phyloP scores from a whole-genome alignment of 2,888 invertebrate species.

The Anthrax anthrax region DNA sequence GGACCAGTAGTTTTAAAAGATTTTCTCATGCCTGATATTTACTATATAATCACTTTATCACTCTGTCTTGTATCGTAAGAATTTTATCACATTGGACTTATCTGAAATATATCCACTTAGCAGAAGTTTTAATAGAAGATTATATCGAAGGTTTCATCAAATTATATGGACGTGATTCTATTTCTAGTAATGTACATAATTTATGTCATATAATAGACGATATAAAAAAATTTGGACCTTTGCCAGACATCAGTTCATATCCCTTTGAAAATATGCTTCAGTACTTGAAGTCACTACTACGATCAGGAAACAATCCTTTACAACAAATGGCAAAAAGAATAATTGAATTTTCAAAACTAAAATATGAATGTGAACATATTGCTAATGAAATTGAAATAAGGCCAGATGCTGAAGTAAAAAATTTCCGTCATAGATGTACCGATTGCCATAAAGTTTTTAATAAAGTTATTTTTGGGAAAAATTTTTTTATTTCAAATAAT shows the following conservation, averaged over 20 bases:
- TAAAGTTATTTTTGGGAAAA: too few relatives aligned
- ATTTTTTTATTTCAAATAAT: too few relatives aligned
- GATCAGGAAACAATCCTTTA: neutral
- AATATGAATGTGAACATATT: too few relatives aligned
- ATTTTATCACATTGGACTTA: neutral
- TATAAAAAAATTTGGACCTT: constrained; percentile 18
- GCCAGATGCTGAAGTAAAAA: too few relatives aligned
- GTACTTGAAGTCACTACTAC: neutral
- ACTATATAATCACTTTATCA: constrained; percentile 10
- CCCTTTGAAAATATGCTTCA: constrained; percentile 1
- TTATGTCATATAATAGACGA: constrained; percentile 25
- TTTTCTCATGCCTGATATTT: constrained; percentile 5
- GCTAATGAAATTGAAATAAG: too few relatives aligned
- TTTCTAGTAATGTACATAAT: constrained; percentile 28
- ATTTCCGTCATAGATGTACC: too few relatives aligned
- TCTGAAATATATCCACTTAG: constrained; percentile 10
- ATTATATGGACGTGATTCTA: neutral
- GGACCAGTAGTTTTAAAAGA: constrained; percentile 14
- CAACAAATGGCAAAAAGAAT: neutral
- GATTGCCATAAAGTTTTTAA: too few relatives aligned
- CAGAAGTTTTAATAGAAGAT: constrained; percentile 10
- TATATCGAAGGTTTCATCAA: constrained; percentile 9
- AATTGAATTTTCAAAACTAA: neutral
- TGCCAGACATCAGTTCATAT: neutral
- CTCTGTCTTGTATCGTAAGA: constrained; percentile 6